These are phyloP conservation scores for Falco berigora DNA, from an alignment of 2,797 vertebrate species.

Conservation along the genomic window DNA sequence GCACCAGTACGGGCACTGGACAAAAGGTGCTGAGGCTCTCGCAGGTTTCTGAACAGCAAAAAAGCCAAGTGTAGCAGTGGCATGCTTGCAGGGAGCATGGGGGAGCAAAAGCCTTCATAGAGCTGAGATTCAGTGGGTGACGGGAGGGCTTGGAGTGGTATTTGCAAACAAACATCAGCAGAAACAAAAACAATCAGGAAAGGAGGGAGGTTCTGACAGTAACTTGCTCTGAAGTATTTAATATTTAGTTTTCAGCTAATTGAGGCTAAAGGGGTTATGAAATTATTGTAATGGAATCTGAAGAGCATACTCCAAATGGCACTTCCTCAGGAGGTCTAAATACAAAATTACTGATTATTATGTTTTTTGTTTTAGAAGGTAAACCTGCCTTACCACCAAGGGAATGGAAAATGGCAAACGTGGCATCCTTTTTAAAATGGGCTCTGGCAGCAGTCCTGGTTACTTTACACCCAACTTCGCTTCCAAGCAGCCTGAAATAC, in stretches of 20 bases:
- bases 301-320: background rate
- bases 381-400: background rate
- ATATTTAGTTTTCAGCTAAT: background rate
- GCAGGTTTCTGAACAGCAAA: background rate
- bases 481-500: background rate
- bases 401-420: background rate
- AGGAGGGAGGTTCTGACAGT: background rate
- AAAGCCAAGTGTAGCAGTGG: fast-evolving
- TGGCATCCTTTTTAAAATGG: background rate
- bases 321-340: background rate
- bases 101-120: background rate
- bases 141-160: background rate
- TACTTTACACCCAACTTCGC: background rate
- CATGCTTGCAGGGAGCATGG: fast-evolving
- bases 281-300: background rate
- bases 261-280: background rate
- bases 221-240: background rate
- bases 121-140: background rate
- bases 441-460: background rate
- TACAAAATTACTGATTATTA: background rate
- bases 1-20: background rate
- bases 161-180: background rate
- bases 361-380: background rate
- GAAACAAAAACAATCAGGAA: background rate
- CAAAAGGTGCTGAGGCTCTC: background rate